Conservation (phyloP, 1,140 invertebrate species). For the Heterodera schachtii region DNA sequence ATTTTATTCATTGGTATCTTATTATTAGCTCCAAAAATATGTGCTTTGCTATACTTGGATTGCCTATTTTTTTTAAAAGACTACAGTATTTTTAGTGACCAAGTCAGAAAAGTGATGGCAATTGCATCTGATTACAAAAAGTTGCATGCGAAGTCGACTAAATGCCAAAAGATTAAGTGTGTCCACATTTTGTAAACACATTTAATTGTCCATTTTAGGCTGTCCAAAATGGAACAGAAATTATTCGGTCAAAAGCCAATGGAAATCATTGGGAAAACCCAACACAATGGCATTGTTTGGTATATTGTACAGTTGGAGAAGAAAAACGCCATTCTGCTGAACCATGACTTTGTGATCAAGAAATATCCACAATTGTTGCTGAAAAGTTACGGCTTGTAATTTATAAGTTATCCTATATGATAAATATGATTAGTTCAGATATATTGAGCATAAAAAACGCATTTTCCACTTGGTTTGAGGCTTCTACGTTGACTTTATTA, state of each 20-base stretch:
- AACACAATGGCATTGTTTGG: constrained; percentile 5
- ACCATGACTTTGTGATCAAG: background rate
- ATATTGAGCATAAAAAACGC: no score
- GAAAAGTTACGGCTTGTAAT: background rate
- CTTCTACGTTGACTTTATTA: no score
- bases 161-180: background rate
- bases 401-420: no score
- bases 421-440: no score
- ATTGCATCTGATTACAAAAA: background rate
- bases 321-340: constrained; percentile 5
- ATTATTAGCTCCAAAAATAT: constrained; percentile 9
- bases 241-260: constrained; percentile 4
- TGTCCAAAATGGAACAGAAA: constrained; percentile 2
- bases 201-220: constrained; percentile 1
- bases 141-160: background rate
- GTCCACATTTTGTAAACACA: background rate
- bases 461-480: no score
- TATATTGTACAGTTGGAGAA: background rate
- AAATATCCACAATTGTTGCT: constrained; percentile 8
- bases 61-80: no score
- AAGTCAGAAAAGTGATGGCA: background rate
- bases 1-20: background rate
- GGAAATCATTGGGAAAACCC: constrained; percentile 21
- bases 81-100: background rate
- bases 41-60: no score